These are phyloP conservation scores for Sinocyclocheilus rhinocerous DNA, from an alignment of 2,113 vertebrate genomes.

Conservation along the genomic window DNA sequence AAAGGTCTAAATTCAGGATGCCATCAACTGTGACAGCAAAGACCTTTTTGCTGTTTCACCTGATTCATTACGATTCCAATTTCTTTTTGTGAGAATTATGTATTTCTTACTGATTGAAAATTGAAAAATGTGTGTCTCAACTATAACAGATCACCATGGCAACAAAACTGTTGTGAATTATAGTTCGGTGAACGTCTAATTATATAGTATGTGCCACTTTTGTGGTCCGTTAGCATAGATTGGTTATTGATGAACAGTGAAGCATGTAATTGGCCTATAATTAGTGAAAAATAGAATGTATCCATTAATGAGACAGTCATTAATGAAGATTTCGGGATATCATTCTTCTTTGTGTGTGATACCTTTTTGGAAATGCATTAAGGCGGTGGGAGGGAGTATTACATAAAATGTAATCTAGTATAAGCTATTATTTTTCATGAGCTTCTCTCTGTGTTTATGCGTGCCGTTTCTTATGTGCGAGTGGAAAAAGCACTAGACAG, in stretches of 20 bases:
- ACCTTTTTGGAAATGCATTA: neutral
- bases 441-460: neutral
- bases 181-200: constrained; percentile 33
- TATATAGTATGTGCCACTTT: constrained; percentile 11
- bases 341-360: constrained; percentile 1
- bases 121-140: neutral
- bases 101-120: neutral
- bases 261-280: constrained; percentile 35
- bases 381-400: neutral
- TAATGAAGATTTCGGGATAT: constrained; percentile 34
- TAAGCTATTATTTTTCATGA: constrained; percentile 23
- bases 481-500: constrained; percentile 56
- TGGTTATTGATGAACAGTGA: constrained; percentile 44
- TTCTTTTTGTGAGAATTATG: neutral
- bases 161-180: constrained; percentile 28
- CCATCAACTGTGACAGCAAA: neutral
- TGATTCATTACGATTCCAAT: constrained; percentile 8
- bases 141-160: constrained; percentile 9
- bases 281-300: constrained; percentile 42
- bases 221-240: constrained; percentile 30
- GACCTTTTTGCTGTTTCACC: neutral
- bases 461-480: neutral
- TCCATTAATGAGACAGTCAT: constrained; percentile 39
- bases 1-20: neutral
- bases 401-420: constrained; percentile 16